Percentiles rank a stretch among this genome's conserved stretches.
phyloP scores from a whole-genome alignment of 2,888 invertebrate species.

The Phyllotreta striolata region DNA sequence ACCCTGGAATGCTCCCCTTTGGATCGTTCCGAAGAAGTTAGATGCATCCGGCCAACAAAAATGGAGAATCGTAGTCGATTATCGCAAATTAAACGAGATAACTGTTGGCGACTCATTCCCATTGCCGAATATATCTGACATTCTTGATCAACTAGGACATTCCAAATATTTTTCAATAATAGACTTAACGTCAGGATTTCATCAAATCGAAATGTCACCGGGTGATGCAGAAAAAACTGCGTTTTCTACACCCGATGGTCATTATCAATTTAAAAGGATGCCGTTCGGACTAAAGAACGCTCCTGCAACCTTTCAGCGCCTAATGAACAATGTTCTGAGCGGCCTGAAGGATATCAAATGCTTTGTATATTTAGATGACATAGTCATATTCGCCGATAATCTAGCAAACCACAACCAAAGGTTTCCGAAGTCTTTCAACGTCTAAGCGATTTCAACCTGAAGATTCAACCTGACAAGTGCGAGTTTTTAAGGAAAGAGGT shows the following conservation, averaged over 20 bases:
- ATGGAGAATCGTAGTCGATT: constrained; percentile 40
- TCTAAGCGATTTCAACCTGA: constrained; percentile 33
- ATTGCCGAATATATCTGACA: constrained; percentile 54
- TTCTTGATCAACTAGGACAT: constrained; percentile 55
- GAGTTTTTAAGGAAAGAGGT: constrained; percentile 39
- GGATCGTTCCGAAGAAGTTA: constrained; percentile 38
- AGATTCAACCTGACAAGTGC: constrained; percentile 40
- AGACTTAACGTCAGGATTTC: constrained; percentile 57
- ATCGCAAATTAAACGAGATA: constrained; percentile 53
- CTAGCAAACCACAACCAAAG: constrained; percentile 45
- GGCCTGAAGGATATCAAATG: constrained; percentile 47
- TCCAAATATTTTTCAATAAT: constrained; percentile 55
- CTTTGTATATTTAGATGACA: constrained; percentile 56
- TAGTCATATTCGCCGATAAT: constrained; percentile 47
- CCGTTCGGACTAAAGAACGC: constrained; percentile 35
- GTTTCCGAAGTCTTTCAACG: constrained; percentile 42
- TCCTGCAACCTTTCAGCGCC: constrained; percentile 35
- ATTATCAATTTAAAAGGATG: constrained; percentile 25
- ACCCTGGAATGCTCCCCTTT: constrained; percentile 44
- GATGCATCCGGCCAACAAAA: constrained; percentile 24
- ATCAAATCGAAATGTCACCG: constrained; percentile 53
- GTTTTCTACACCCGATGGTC: constrained; percentile 47
- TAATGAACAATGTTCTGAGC: constrained; percentile 43
- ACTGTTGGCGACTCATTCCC: constrained; percentile 55
- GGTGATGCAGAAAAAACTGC: constrained; percentile 54